Conservation (phyloP, 2,113 vertebrate species). For the Tiliqua scincoides region DNA sequence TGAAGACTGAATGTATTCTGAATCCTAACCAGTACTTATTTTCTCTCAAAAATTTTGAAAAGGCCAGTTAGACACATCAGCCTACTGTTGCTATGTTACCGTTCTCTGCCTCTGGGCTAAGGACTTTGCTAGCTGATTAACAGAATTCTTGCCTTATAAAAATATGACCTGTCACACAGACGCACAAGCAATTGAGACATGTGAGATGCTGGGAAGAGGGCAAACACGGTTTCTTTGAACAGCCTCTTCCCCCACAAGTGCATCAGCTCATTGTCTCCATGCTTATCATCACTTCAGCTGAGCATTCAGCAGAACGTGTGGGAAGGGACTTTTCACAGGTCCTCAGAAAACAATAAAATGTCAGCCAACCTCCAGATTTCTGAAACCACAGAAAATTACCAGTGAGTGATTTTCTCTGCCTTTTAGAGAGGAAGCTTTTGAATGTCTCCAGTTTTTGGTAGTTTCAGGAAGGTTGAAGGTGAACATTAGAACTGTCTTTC, state of each 20-base stretch:
- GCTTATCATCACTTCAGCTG: not conserved
- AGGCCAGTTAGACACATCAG: constrained; percentile 48
- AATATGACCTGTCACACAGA: not conserved
- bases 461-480: not conserved
- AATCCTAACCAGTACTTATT: constrained; percentile 45
- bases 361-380: not conserved
- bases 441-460: not conserved
- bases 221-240: not conserved
- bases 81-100: constrained; percentile 69
- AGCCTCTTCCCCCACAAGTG: not conserved
- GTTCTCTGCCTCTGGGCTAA: constrained; percentile 37
- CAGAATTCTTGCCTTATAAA: not conserved
- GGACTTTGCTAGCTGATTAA: not conserved
- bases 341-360: not conserved
- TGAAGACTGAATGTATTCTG: accelerated
- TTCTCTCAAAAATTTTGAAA: constrained; percentile 41
- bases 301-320: not conserved
- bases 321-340: not conserved
- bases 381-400: not conserved
- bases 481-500: not conserved
- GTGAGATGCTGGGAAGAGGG: accelerated
- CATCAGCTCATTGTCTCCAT: not conserved
- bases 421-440: not conserved
- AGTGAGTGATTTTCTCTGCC: not conserved
- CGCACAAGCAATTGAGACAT: accelerated